Conservation (phyloP, 2,888 invertebrate genomes). For the Schizotus pectinicornis region DNA sequence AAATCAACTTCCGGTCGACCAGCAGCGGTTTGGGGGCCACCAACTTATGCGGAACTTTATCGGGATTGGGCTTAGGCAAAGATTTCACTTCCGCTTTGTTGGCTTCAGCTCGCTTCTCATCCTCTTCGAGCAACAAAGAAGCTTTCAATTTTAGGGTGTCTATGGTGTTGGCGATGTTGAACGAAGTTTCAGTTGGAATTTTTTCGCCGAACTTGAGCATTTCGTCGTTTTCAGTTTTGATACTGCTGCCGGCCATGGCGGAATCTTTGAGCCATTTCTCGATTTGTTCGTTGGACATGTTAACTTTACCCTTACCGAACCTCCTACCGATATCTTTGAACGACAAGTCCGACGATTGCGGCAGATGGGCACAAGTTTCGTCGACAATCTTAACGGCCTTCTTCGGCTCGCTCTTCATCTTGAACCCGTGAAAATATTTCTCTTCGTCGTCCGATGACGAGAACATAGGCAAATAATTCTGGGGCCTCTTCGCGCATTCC, state of each 20-base stretch:
- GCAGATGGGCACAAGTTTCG: constrained; percentile 32
- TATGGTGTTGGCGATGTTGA: constrained; percentile 39
- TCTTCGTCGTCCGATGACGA: constrained; percentile 62
- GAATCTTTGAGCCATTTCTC: constrained; percentile 67
- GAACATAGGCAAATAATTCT: constrained; percentile 54
- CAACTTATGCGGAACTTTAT: constrained; percentile 10
- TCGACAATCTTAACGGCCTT: constrained; percentile 7
- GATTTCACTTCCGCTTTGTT: constrained; percentile 17
- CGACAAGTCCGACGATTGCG: constrained; percentile 54
- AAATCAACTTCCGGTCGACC: constrained; percentile 63
- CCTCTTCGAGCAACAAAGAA: constrained; percentile 34
- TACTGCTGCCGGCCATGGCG: constrained; percentile 52
- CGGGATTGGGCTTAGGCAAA: constrained; percentile 11
- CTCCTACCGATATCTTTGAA: constrained; percentile 55
- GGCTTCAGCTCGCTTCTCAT: background rate
- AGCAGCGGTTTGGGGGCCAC: constrained; percentile 33
- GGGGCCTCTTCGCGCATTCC: constrained; percentile 54
- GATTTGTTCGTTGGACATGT: constrained; percentile 73
- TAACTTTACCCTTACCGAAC: constrained; percentile 66
- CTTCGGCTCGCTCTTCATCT: constrained; percentile 31
- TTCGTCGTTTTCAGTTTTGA: constrained; percentile 52
- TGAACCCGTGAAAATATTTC: constrained; percentile 53
- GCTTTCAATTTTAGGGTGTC: constrained; percentile 42
- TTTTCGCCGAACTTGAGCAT: constrained; percentile 54
- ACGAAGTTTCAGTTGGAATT: constrained; percentile 48